Evolutionary conservation across 2,797 vertebrate species (phyloP), one percentile per base, ranked within the genome.

Genomic region (Sphaeramia orbicularis): DNA sequence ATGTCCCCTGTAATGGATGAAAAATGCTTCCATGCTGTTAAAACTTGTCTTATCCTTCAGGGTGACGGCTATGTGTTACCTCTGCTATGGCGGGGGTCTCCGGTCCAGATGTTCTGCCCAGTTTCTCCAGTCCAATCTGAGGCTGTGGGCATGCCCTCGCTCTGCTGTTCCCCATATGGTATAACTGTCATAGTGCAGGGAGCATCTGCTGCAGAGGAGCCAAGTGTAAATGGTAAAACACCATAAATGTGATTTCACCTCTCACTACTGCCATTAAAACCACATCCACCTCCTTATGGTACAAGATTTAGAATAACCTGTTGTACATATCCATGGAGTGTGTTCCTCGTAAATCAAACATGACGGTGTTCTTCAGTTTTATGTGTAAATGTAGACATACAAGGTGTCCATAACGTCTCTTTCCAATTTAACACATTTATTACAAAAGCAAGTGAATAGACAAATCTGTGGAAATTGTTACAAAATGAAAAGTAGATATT

Each of bases 11-110:
- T 18, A 21, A 12, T 19, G 10, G 19, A 35, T 32, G 21, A 32
- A 7, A 35, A n/a, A 38, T 27, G 2, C 36, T 61, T 44, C 12
- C 13, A 6, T 21, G 8, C 4, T 19, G 18, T 57, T 16, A 2
- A 53, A 66, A 35, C 4, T 1, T 65, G 36, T 40, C 52, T 15
- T 74, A n/a, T 35, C 18, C 7, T 10, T 48, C 48, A 92, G 91
- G 78, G 21, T 12, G 84, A 18, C 15, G 6, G 50, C 8, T 83
- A 79, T 44, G 76, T 89, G 60, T 37, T 92, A 63, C 84, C 83
- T 27, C 82, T 91, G 78, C 77, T 88, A 41, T 93, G 90, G 91
- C 81, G 71, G 56, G 82, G 78, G 37, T 65, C 62, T 48, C 86
- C 82, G 0, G 81, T 86, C 38, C 69, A 49, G 80, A 78, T 88